These are phyloP conservation scores for Aleiodes sp. DNA, from an alignment of 1,140 invertebrate species.

Conservation along the genomic window DNA sequence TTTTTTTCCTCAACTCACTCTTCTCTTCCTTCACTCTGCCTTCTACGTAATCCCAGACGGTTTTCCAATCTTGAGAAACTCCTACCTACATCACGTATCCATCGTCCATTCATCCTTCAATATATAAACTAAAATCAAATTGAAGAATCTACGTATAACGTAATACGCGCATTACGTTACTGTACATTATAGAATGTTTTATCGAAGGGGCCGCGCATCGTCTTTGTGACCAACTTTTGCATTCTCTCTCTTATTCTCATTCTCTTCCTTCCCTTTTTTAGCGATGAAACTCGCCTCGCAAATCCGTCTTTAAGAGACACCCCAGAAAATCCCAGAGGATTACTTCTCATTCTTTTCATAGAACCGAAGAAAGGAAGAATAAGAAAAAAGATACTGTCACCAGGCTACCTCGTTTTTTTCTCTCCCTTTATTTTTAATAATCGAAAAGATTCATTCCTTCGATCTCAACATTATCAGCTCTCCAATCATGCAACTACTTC, in stretches of 20 bases:
- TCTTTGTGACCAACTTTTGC: constrained; percentile 14
- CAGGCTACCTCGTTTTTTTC: too few relatives aligned
- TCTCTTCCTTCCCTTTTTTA: not conserved
- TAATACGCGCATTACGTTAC: constrained; percentile 3
- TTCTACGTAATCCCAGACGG: not conserved
- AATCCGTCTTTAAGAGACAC: not conserved
- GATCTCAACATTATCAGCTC: too few relatives aligned
- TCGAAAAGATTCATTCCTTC: too few relatives aligned
- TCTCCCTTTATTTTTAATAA: too few relatives aligned
- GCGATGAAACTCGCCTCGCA: not conserved
- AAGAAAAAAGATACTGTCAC: not conserved
- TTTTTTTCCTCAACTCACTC: not conserved
- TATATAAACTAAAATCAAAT: constrained; percentile 1
- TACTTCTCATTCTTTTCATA: not conserved
- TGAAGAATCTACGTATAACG: constrained; percentile 12
- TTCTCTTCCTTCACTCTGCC: not conserved
- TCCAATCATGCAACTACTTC: too few relatives aligned
- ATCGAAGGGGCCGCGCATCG: not conserved
- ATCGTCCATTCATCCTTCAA: constrained; percentile 9
- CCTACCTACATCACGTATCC: not conserved
- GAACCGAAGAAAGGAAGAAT: not conserved
- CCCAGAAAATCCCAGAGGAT: not conserved
- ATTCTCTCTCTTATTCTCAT: not conserved
- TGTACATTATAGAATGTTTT: not conserved
- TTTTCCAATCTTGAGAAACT: constrained; percentile 12